Conservation (phyloP, 2,113 vertebrate genomes). For the Platysteira castanea region DNA sequence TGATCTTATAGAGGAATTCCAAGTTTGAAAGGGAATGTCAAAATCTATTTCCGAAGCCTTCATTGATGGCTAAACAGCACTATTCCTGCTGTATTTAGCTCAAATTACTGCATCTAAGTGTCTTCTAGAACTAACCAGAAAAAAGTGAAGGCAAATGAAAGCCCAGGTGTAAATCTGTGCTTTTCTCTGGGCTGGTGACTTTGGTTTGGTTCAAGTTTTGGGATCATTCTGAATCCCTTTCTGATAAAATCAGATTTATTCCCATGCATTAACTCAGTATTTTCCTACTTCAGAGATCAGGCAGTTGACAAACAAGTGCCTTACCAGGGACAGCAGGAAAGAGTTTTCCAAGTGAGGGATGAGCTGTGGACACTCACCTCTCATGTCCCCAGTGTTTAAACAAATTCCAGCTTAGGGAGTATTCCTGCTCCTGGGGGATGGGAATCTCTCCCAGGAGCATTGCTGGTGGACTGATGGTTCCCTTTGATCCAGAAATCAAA, state of each 20-base stretch:
- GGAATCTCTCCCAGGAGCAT: background rate
- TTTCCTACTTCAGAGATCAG: background rate
- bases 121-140: background rate
- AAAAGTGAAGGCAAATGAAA: background rate
- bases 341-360: background rate
- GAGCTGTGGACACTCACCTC: fast-evolving
- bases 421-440: background rate
- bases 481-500: background rate
- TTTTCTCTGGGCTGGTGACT: background rate
- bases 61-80: background rate
- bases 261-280: background rate
- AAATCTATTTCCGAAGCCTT: background rate
- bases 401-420: background rate
- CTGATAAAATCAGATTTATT: background rate
- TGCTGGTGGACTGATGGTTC: background rate
- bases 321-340: background rate
- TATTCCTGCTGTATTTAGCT: background rate
- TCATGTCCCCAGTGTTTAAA: background rate
- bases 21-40: background rate
- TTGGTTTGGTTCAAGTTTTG: background rate
- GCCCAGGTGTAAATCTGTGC: background rate
- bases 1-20: background rate
- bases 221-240: background rate
- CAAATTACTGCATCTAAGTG: background rate
- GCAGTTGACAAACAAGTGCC: background rate